Percentiles rank a stretch among this genome's conserved stretches.
Evolutionary conservation across 2,888 invertebrate species (phyloP).

Genomic region (Phaonia tiefii): DNA sequence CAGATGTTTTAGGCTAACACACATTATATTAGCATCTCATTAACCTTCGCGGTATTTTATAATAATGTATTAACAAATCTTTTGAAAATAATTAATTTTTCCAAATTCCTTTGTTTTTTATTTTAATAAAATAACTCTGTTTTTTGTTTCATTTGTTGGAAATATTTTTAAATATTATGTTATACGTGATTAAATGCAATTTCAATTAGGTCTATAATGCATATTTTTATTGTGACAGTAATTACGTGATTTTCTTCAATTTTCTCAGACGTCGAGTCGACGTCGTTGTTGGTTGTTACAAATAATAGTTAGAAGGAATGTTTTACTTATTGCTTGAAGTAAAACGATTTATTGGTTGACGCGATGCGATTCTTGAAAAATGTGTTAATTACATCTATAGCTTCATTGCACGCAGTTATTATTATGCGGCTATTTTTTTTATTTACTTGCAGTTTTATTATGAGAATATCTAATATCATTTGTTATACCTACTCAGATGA

Average conservation of each 20-base stretch:
- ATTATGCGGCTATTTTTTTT: conserved; percentile 4
- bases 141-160: conserved; percentile 18
- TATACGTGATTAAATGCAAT: conserved; percentile 41
- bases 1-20: too few relatives aligned
- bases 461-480: conserved; percentile 39
- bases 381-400: background rate
- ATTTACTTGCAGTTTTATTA: conserved; percentile 3
- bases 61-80: conserved; percentile 11
- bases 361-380: too few relatives aligned
- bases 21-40: conserved; percentile 30
- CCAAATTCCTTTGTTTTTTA: conserved; percentile 32
- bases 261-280: background rate
- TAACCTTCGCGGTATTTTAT: conserved; percentile 9
- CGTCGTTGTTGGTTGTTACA: background rate
- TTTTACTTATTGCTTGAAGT: too few relatives aligned
- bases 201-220: conserved; percentile 16
- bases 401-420: background rate
- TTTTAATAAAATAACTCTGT: conserved; percentile 4
- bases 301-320: too few relatives aligned
- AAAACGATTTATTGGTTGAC: too few relatives aligned
- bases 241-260: conserved; percentile 14
- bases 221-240: conserved; percentile 17
- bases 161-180: conserved; percentile 1
- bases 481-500: conserved; percentile 42
- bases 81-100: conserved; percentile 6